A percentile compares a stretch with the other conserved stretches of the same genome.
phyloP scores from a whole-genome alignment of 2,797 vertebrate genomes.

The Adelosebastes latens region DNA sequence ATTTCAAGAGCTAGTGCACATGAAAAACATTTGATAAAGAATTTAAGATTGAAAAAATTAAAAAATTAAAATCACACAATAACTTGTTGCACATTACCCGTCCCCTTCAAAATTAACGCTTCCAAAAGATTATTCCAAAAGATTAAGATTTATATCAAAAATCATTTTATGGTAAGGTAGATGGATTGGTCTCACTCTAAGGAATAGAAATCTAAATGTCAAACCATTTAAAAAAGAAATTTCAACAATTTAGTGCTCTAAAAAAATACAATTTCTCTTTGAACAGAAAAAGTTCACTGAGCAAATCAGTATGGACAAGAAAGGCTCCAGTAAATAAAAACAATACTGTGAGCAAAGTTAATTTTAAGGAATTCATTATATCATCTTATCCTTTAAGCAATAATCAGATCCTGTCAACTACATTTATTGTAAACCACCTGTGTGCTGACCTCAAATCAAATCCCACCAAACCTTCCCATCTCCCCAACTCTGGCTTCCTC shows the following conservation, averaged over 20 bases:
- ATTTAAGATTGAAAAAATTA: constrained; percentile 63
- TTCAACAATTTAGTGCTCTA: not conserved
- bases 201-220: constrained; percentile 31
- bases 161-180: constrained; percentile 15
- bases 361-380: not conserved
- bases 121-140: constrained; percentile 63
- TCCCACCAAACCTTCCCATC: not conserved
- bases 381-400: not conserved
- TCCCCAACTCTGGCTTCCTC: not conserved
- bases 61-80: constrained; percentile 72
- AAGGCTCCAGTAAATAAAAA: not conserved
- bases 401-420: not conserved
- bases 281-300: not conserved
- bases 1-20: constrained; percentile 75
- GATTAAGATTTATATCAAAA: not conserved
- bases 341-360: not conserved
- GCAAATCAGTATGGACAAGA: not conserved
- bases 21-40: constrained; percentile 74
- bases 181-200: constrained; percentile 71
- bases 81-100: constrained; percentile 81
- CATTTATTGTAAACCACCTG: not conserved
- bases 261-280: not conserved
- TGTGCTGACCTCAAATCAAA: not conserved
- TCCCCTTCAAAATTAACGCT: constrained; percentile 84
- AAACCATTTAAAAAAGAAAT: not conserved